Percentiles rank a stretch among this genome's conserved stretches.
Evolutionary conservation across 2,113 vertebrate species (phyloP).

Genomic region (Speoplatyrhinus poulsoni): DNA sequence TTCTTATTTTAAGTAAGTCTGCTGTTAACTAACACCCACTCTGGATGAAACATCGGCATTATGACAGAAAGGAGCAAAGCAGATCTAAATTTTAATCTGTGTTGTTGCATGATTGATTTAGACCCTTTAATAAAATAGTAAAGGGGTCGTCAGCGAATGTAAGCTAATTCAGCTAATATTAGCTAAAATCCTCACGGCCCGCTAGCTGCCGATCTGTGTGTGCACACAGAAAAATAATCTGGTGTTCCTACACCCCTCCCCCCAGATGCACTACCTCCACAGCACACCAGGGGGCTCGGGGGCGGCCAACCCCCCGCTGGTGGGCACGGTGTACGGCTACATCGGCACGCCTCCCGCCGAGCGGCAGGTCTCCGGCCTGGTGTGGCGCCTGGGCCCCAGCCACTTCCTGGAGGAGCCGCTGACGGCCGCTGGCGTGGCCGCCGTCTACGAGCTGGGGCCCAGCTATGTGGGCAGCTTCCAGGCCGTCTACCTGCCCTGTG

Average conservation of each 20-base stretch:
- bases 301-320: conserved; percentile 90
- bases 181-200: too few species aligned
- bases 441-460: conserved; percentile 92
- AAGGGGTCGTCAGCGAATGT: too few species aligned
- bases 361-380: conserved; percentile 86
- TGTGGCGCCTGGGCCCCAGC: conserved; percentile 93
- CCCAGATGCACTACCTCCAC: conserved; percentile 94
- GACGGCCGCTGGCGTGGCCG: conserved; percentile 82
- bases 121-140: too few species aligned
- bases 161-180: too few species aligned
- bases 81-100: too few species aligned
- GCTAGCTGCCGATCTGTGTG: background rate
- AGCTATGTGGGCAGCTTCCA: conserved; percentile 94
- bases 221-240: background rate
- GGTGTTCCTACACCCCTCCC: conserved; percentile 4
- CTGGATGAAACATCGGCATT: too few species aligned
- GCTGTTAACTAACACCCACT: too few species aligned
- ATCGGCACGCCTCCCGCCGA: conserved; percentile 92
- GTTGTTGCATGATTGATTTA: too few species aligned
- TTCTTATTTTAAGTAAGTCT: too few species aligned
- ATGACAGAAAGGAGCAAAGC: too few species aligned
- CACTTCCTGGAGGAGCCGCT: conserved; percentile 97
- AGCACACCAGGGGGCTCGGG: conserved; percentile 90
- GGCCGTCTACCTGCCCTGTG: conserved; percentile 90
- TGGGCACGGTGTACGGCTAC: conserved; percentile 93